A percentile compares a stretch with the other conserved stretches of the same genome.
Evolutionary conservation across 1,140 invertebrate genomes (phyloP).

Genomic region (Anagrus nilaparvatae): DNA sequence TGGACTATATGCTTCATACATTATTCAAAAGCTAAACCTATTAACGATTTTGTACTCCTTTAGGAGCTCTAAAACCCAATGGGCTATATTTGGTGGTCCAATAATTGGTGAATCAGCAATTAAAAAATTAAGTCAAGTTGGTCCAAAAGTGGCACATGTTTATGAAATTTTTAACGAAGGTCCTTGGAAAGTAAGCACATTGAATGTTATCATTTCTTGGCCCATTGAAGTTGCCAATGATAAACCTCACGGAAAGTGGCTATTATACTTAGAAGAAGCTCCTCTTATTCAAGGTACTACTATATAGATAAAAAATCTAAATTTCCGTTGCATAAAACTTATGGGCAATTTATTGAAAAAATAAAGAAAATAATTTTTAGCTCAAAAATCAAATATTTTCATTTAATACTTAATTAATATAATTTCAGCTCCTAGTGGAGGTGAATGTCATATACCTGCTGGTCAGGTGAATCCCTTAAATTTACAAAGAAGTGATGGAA

Average conservation of each 20-base stretch:
- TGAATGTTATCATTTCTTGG: constrained; percentile 79
- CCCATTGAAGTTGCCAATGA: constrained; percentile 78
- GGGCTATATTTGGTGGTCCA: constrained; percentile 75
- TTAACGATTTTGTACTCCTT: background rate
- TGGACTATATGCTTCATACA: too few relatives aligned
- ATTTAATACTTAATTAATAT: background rate
- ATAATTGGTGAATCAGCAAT: constrained; percentile 74
- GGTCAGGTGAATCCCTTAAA: constrained; percentile 60
- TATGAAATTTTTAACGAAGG: constrained; percentile 83
- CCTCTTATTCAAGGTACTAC: constrained; percentile 59
- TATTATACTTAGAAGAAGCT: constrained; percentile 75
- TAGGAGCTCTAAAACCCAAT: constrained; percentile 41
- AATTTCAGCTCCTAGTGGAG: constrained; percentile 26
- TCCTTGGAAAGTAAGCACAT: constrained; percentile 67
- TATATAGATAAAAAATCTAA: too few relatives aligned
- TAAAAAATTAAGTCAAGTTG: constrained; percentile 73
- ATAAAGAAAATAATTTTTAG: background rate
- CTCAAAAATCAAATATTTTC: constrained; percentile 9
- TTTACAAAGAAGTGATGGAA: constrained; percentile 45
- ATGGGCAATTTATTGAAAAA: constrained; percentile 1
- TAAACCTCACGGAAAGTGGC: constrained; percentile 72
- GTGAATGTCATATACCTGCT: constrained; percentile 50
- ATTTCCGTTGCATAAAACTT: too few relatives aligned
- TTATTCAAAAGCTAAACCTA: constrained; percentile 13
- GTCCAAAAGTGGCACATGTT: constrained; percentile 70